Conservation (phyloP, 1,140 invertebrate genomes). For the Lordiphosa clarofinis region DNA sequence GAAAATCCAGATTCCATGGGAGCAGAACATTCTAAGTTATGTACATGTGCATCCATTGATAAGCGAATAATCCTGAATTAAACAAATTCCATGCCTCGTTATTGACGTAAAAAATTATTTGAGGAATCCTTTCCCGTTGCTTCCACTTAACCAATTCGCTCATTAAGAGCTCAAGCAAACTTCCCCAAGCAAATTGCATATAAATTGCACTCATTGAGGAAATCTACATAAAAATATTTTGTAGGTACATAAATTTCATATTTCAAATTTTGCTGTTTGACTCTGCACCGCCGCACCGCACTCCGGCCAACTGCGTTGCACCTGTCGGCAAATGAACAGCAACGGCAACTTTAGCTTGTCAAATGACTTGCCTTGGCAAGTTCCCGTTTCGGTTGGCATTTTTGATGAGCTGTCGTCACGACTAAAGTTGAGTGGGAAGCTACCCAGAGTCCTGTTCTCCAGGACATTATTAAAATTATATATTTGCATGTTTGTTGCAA, state of each 20-base stretch:
- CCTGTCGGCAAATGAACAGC: slow-evolving; percentile 38
- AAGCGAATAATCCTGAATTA: too few species aligned
- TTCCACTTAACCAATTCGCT: background rate
- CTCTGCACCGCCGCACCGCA: background rate
- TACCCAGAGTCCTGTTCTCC: slow-evolving; percentile 29
- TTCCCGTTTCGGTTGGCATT: slow-evolving; percentile 47
- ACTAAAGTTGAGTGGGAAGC: background rate
- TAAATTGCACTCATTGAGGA: slow-evolving; percentile 66
- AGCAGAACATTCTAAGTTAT: too few species aligned
- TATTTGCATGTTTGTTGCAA: slow-evolving; percentile 76
- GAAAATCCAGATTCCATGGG: too few species aligned
- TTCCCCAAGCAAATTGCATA: slow-evolving; percentile 57
- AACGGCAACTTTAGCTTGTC: slow-evolving; percentile 41
- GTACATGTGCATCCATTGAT: too few species aligned
- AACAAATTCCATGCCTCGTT: too few species aligned
- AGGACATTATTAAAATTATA: slow-evolving; percentile 72
- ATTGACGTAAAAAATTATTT: too few species aligned
- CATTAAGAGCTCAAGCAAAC: slow-evolving; percentile 3
- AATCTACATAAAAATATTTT: slow-evolving; percentile 62
- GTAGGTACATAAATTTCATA: slow-evolving; percentile 51
- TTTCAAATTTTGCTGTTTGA: slow-evolving; percentile 34
- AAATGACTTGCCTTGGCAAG: slow-evolving; percentile 51
- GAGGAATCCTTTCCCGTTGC: too few species aligned
- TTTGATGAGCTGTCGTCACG: slow-evolving; percentile 59
- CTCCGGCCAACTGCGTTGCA: slow-evolving; percentile 1